Percentiles rank a stretch among this genome's conserved stretches.
phyloP scores from a whole-genome alignment of 2,888 invertebrate species.

The Eudemis profundana region DNA sequence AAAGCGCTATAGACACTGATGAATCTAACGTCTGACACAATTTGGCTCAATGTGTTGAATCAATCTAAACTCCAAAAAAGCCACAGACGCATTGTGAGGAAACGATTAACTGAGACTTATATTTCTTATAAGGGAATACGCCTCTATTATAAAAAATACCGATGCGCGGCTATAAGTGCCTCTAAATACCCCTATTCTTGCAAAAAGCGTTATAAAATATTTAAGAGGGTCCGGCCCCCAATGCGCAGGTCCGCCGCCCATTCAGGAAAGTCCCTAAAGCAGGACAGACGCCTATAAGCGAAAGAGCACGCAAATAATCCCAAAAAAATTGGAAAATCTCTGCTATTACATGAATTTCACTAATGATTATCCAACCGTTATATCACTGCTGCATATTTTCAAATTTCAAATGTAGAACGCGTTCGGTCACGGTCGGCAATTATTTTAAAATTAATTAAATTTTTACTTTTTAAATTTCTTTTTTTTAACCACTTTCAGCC shows the following conservation, averaged over 20 bases:
- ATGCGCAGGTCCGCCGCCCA: slow-evolving; percentile 76
- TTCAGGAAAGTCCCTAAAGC: slow-evolving; percentile 69
- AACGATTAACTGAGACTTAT: too few relatives aligned
- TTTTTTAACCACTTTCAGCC: neutral
- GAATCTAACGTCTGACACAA: slow-evolving; percentile 19
- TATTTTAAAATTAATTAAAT: neutral
- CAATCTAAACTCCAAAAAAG: slow-evolving; percentile 12
- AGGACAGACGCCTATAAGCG: slow-evolving; percentile 56
- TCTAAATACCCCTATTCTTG: slow-evolving; percentile 26
- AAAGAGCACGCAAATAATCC: slow-evolving; percentile 58
- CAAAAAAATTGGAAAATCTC: slow-evolving; percentile 68
- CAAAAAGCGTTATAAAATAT: slow-evolving; percentile 32
- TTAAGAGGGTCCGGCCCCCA: slow-evolving; percentile 51
- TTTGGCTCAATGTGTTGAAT: neutral
- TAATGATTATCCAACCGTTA: slow-evolving; percentile 41
- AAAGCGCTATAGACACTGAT: slow-evolving; percentile 3
- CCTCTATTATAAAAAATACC: neutral
- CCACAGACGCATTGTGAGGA: too few relatives aligned
- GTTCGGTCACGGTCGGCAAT: neutral
- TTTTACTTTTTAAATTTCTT: neutral
- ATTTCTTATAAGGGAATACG: neutral
- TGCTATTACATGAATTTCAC: slow-evolving; percentile 47
- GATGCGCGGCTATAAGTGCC: neutral
- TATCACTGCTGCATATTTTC: slow-evolving; percentile 37
- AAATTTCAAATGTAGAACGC: slow-evolving; percentile 1